Evolutionary conservation across 2,888 invertebrate species (phyloP).

Genomic region (Mythimna pallens): DNA sequence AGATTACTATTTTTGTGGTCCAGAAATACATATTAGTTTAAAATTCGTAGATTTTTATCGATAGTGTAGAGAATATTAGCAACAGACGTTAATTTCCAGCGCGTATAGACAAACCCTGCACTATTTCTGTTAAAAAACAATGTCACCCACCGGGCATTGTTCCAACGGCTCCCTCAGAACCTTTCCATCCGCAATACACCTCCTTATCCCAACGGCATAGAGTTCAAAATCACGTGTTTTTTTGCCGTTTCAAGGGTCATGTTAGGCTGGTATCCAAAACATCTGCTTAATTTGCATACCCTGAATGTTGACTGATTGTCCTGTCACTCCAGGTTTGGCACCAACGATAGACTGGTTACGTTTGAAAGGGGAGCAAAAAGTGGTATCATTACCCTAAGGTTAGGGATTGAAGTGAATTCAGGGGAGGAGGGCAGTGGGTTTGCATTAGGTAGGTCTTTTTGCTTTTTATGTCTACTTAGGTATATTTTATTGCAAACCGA

Average conservation of each 20-base stretch:
- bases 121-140: constrained; percentile 63
- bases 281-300: constrained; percentile 82
- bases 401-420: constrained; percentile 4
- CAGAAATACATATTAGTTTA: background rate
- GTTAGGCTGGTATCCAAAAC: constrained; percentile 59
- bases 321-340: constrained; percentile 71
- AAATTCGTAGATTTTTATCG: constrained; percentile 4
- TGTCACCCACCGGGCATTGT: constrained; percentile 64
- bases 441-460: too few relatives aligned
- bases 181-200: background rate
- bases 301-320: constrained; percentile 80
- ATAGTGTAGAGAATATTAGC: constrained; percentile 6
- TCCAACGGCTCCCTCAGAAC: constrained; percentile 13
- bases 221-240: constrained; percentile 30
- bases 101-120: constrained; percentile 41
- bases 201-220: constrained; percentile 5
- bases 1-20: background rate
- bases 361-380: constrained; percentile 39
- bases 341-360: constrained; percentile 53
- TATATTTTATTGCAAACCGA: too few relatives aligned
- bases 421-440: background rate
- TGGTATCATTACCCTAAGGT: background rate
- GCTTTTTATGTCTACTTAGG: too few relatives aligned
- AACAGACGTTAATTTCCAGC: constrained; percentile 1
- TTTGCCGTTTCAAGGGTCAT: constrained; percentile 2